A percentile compares a stretch with the other conserved stretches of the same genome.
Evolutionary conservation across 35 echinoderm and acorn worm species (phyloP).

Genomic region (Lytechinus pictus): DNA sequence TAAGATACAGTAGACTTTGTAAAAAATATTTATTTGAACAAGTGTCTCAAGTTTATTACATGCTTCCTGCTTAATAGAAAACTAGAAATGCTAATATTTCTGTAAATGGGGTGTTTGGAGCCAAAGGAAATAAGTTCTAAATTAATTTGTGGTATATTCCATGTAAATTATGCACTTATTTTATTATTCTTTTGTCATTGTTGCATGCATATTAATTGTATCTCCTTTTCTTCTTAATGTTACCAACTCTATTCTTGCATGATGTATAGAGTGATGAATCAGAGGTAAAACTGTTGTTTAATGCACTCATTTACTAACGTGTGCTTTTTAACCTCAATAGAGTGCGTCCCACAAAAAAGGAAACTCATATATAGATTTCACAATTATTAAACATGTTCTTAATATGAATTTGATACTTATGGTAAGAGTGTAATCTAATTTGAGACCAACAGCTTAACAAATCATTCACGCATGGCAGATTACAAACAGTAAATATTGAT

Average conservation of each 20-base stretch:
- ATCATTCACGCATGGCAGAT: no score
- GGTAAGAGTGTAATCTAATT: no score
- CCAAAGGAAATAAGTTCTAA: background rate
- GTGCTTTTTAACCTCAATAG: background rate
- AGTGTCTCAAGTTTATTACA: background rate
- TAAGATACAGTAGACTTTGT: no score
- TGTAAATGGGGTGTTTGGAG: background rate
- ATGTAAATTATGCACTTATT: background rate
- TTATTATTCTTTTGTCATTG: background rate
- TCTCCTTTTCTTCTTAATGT: conserved; percentile 10
- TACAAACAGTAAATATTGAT: no score
- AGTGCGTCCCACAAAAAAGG: no score
- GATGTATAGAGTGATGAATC: background rate
- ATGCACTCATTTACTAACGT: background rate
- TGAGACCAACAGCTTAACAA: no score
- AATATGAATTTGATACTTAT: no score
- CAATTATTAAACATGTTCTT: no score
- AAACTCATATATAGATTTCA: no score
- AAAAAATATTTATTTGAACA: no score
- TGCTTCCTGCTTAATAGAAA: background rate
- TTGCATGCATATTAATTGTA: background rate
- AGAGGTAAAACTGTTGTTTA: background rate
- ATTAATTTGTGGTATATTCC: background rate
- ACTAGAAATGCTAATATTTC: no score
- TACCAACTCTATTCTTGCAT: background rate